Percentiles rank a stretch among this genome's conserved stretches.
Conservation (phyloP, 2,797 vertebrate species). For the Lepidocolaptes lacrymiger region DNA sequence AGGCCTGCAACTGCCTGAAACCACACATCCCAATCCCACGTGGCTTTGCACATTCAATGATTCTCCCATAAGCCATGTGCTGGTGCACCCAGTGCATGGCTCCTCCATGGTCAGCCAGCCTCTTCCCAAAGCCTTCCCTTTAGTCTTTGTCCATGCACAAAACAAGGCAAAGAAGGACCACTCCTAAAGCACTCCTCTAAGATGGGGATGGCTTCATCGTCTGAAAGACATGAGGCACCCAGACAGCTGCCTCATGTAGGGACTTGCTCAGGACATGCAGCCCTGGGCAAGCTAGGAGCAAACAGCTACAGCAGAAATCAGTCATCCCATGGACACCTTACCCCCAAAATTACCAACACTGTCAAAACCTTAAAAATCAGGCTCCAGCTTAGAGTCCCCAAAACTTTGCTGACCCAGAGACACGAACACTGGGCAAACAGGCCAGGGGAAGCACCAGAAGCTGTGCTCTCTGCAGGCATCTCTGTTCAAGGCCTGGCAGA, state of each 20-base stretch:
- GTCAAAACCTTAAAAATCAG: background rate
- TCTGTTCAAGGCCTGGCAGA: accelerated
- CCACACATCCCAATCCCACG: background rate
- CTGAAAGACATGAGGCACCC: accelerated
- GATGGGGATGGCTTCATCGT: background rate
- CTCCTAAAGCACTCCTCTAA: background rate
- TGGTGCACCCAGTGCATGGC: background rate
- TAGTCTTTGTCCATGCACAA: accelerated
- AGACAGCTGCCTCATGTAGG: background rate
- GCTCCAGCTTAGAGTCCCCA: background rate
- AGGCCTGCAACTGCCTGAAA: background rate
- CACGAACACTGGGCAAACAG: background rate
- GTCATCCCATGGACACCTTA: background rate
- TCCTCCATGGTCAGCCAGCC: background rate
- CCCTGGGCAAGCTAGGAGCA: background rate
- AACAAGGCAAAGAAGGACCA: background rate
- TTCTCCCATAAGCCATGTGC: accelerated
- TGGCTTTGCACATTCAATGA: accelerated
- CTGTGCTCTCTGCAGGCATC: background rate
- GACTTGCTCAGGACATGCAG: background rate
- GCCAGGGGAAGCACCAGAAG: background rate
- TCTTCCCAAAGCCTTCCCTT: background rate
- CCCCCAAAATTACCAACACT: accelerated
- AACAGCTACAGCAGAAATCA: background rate
- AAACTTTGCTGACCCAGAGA: background rate